Evolutionary conservation across 2,888 invertebrate species (phyloP).

Genomic region (Ophion slaviceki): DNA sequence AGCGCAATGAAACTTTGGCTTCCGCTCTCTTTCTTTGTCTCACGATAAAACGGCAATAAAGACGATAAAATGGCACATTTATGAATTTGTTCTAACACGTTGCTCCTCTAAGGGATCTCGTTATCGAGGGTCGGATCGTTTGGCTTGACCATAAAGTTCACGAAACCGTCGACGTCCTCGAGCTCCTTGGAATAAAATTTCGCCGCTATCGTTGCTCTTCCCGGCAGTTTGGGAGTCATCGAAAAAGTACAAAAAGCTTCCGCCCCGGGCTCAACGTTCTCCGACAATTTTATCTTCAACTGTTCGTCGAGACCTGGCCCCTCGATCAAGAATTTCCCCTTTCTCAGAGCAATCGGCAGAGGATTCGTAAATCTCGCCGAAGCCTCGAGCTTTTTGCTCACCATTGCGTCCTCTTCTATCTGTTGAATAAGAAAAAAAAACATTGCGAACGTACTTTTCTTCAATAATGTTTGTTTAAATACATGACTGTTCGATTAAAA

Average conservation of each 20-base stretch:
- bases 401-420: constrained; percentile 82
- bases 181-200: constrained; percentile 95
- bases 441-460: background rate
- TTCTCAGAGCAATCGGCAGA: constrained; percentile 90
- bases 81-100: constrained; percentile 25
- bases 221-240: constrained; percentile 91
- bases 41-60: constrained; percentile 18
- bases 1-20: constrained; percentile 41
- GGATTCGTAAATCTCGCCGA: constrained; percentile 92
- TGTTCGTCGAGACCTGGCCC: constrained; percentile 92
- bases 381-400: constrained; percentile 85
- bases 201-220: constrained; percentile 92
- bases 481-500: too few relatives aligned
- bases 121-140: constrained; percentile 71
- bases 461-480: background rate
- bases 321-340: constrained; percentile 92
- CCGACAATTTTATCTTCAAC: constrained; percentile 88
- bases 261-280: constrained; percentile 87
- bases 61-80: constrained; percentile 53
- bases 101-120: constrained; percentile 45
- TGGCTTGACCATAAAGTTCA: constrained; percentile 89
- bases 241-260: constrained; percentile 90
- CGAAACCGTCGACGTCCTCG: constrained; percentile 94
- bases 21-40: constrained; percentile 17
- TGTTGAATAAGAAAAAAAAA: constrained; percentile 68